Conservation (phyloP, 1,140 invertebrate genomes). For the Zaprionus tsacasi region DNA sequence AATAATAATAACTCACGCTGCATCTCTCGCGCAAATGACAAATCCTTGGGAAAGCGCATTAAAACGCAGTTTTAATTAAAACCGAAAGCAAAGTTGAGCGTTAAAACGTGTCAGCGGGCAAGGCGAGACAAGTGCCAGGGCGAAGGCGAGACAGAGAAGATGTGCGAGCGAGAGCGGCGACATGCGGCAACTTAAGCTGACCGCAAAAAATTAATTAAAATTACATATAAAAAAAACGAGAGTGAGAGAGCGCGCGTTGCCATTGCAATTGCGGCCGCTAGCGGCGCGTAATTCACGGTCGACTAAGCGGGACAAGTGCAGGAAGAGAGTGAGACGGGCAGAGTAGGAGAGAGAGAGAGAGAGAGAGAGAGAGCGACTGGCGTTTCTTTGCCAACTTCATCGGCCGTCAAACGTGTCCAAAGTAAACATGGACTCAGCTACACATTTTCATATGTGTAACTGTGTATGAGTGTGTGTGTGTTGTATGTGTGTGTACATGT, state of each 20-base stretch:
- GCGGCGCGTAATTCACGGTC: slow-evolving; percentile 40
- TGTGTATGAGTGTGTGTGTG: neutral
- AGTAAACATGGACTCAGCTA: slow-evolving; percentile 27
- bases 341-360: neutral
- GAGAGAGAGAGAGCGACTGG: neutral
- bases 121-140: slow-evolving; percentile 11
- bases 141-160: neutral
- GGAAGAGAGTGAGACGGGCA: neutral
- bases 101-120: slow-evolving; percentile 51
- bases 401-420: slow-evolving; percentile 24
- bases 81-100: slow-evolving; percentile 71
- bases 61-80: slow-evolving; percentile 80
- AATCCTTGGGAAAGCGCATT: slow-evolving; percentile 62
- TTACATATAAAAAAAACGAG: slow-evolving; percentile 48
- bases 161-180: slow-evolving; percentile 15
- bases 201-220: slow-evolving; percentile 79
- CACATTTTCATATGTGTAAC: neutral
- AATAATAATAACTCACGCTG: neutral
- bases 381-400: slow-evolving; percentile 37
- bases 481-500: neutral
- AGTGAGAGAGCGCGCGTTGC: neutral
- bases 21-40: slow-evolving; percentile 11
- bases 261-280: slow-evolving; percentile 17
- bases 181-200: slow-evolving; percentile 55
- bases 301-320: slow-evolving; percentile 6